Base-by-base conservation (phyloP, 2,113 vertebrate species). In the Halcyon senegalensis region DNA sequence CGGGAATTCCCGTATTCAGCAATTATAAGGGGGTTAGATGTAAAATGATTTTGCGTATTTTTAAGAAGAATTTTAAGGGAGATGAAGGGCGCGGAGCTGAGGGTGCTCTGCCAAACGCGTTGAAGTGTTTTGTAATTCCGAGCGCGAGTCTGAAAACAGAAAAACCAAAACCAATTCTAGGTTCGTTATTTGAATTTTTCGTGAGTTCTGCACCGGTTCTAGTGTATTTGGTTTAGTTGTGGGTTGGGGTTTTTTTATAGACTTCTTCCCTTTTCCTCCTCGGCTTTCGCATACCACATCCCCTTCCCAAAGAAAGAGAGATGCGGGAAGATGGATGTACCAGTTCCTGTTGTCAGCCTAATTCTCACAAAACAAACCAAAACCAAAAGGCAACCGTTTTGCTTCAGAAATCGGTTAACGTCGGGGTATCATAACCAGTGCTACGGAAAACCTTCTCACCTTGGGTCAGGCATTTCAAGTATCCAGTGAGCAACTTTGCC, bases 1-100 rank as follows among this genome's bases (percentile, higher is more conserved):
- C 3, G 30, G 21, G 3, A 51, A 3, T 43, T 50, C 35, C 24
- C 10, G 5, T 44, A 0, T 4, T 3, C 27, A 5, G 2, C 4
- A 5, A 5, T 59, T 85, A 50, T 21, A 19, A n/a, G 10, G 23
- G 11, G 5, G 2, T 13, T 23, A 21, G 5, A 8, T 3, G 46
- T 5, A 20, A 55, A 90, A 63, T 21, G 1, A 11, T 20, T 50
- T 7, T 23, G 8, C 4, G 0, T 0, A 0, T 83, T 92, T 92
- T 78, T 12, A 51, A 28, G 11, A 10, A 13, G 1, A 25, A 10
- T 44, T 41, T 93, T 16, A 33, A 48, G 41, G 74, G 56, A 28
- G 18, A 5, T 46, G 0, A 3, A 3, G 17, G 21, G 64, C 5
- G 5, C 7, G 5, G 35, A 41, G 58, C 69, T 50, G 87, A 46